A percentile compares a stretch with the other conserved stretches of the same genome.
These are phyloP conservation scores for Proisotoma minuta DNA, from an alignment of 2,888 invertebrate genomes.

Conservation along the genomic window DNA sequence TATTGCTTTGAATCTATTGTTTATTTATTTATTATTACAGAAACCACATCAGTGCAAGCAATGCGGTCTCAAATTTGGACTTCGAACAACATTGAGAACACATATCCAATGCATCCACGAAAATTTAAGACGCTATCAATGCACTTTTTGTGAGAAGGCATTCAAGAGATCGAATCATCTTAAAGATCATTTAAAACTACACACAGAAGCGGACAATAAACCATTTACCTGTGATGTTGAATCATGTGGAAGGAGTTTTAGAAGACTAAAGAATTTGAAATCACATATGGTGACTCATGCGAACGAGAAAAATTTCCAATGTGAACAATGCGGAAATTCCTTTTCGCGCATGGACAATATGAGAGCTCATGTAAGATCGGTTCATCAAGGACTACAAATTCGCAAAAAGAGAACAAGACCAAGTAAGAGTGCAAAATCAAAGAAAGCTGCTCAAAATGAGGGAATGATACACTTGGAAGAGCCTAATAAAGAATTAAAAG, in stretches of 20 bases:
- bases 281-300: slow-evolving; percentile 8
- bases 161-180: slow-evolving; percentile 12
- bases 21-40: not conserved
- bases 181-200: slow-evolving; percentile 9
- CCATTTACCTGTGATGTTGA: not conserved
- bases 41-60: not conserved
- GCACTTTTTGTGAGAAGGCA: slow-evolving; percentile 6
- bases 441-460: not conserved
- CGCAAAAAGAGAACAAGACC: not conserved
- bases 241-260: not conserved
- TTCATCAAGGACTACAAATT: slow-evolving; percentile 7
- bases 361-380: slow-evolving; percentile 8
- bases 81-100: not conserved
- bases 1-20: not conserved
- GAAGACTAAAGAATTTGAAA: slow-evolving; percentile 11
- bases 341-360: slow-evolving; percentile 8
- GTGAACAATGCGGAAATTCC: slow-evolving; percentile 7
- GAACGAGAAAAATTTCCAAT: not conserved
- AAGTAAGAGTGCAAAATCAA: not conserved
- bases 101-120: slow-evolving; percentile 7
- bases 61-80: slow-evolving; percentile 9
- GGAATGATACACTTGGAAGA: not conserved
- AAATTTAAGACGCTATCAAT: not conserved
- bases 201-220: slow-evolving; percentile 9
- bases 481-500: not conserved